Percentiles rank a stretch among this genome's conserved stretches.
Evolutionary conservation across 2,888 invertebrate genomes (phyloP).

Genomic region (Ochropleura leucogaster): DNA sequence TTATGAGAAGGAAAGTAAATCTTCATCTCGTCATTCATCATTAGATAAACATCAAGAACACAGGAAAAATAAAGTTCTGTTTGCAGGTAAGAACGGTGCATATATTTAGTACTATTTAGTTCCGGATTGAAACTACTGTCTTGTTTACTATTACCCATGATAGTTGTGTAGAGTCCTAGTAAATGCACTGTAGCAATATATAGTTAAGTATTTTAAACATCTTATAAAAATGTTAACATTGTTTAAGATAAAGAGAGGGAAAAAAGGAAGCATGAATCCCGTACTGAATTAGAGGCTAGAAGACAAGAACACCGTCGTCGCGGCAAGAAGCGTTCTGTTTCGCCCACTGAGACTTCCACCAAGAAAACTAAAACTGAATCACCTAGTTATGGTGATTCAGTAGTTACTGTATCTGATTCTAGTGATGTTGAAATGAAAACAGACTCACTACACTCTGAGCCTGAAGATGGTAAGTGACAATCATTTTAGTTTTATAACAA

Average conservation of each 20-base stretch:
- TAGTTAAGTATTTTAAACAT: neutral
- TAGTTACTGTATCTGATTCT: slow-evolving; percentile 88
- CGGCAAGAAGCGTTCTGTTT: slow-evolving; percentile 84
- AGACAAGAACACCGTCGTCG: slow-evolving; percentile 91
- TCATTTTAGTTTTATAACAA: slow-evolving; percentile 1
- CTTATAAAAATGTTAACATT: slow-evolving; percentile 40
- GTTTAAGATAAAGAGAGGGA: slow-evolving; percentile 93
- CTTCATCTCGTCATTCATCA: slow-evolving; percentile 78
- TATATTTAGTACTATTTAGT: slow-evolving; percentile 2
- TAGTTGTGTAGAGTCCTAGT: neutral
- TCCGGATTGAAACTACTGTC: neutral
- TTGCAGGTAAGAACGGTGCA: slow-evolving; percentile 89
- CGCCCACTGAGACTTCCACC: slow-evolving; percentile 77
- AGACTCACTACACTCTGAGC: slow-evolving; percentile 82
- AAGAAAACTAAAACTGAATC: slow-evolving; percentile 84
- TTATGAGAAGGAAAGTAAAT: slow-evolving; percentile 85
- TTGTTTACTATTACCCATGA: neutral
- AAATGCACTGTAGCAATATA: slow-evolving; percentile 1
- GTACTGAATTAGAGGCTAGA: slow-evolving; percentile 93
- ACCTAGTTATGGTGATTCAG: slow-evolving; percentile 82
- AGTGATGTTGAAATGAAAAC: slow-evolving; percentile 88
- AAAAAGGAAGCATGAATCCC: slow-evolving; percentile 93
- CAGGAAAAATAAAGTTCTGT: slow-evolving; percentile 92
- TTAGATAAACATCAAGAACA: slow-evolving; percentile 90
- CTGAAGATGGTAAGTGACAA: slow-evolving; percentile 81